These are phyloP conservation scores for Syritta pipiens DNA, from an alignment of 2,888 invertebrate genomes.

Conservation along the genomic window DNA sequence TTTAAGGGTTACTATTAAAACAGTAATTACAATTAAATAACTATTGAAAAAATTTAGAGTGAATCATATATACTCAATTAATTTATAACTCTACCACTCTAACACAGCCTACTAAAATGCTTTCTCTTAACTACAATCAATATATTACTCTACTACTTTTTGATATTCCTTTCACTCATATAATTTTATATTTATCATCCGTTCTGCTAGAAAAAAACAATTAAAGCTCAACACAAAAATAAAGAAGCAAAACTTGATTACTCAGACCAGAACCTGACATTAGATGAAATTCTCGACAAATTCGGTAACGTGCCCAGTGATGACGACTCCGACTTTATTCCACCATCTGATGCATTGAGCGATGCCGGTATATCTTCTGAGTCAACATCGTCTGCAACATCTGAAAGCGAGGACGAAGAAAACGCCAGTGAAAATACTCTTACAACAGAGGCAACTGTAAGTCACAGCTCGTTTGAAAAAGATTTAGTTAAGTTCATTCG, in stretches of 20 bases:
- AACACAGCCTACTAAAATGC: too few species aligned
- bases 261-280: constrained; percentile 71
- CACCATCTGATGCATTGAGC: constrained; percentile 47
- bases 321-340: constrained; percentile 74
- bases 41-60: too few species aligned
- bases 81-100: too few species aligned
- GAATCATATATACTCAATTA: too few species aligned
- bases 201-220: too few species aligned
- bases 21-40: too few species aligned
- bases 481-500: not conserved
- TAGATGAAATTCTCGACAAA: constrained; percentile 74
- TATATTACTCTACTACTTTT: too few species aligned
- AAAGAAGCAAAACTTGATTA: constrained; percentile 58
- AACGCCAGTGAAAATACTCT: not conserved
- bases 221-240: too few species aligned
- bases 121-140: too few species aligned
- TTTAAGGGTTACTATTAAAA: too few species aligned
- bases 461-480: not conserved
- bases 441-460: constrained; percentile 8
- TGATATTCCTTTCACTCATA: too few species aligned
- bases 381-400: constrained; percentile 43
- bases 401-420: constrained; percentile 23
- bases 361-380: constrained; percentile 27
- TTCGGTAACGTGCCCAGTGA: constrained; percentile 74
- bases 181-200: too few species aligned